phyloP scores from a whole-genome alignment of 1,140 invertebrate species.

The Nautilus pompilius region DNA sequence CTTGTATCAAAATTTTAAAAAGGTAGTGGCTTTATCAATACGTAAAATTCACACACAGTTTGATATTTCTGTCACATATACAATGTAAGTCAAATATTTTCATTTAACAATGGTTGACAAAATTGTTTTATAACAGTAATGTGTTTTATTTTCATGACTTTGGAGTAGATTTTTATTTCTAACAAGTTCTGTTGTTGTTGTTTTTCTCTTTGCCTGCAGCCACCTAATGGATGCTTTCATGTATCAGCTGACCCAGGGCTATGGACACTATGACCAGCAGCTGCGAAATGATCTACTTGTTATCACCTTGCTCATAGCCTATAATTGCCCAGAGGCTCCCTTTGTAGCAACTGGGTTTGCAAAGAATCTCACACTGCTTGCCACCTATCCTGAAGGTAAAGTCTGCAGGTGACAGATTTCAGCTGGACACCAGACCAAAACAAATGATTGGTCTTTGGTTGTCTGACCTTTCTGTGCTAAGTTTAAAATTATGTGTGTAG shows the following conservation, averaged over 20 bases:
- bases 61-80: too few relatives aligned
- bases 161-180: too few relatives aligned
- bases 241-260: conserved; percentile 49
- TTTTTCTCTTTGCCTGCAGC: conserved; percentile 26
- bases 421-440: neutral
- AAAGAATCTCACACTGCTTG: conserved; percentile 52
- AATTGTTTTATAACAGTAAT: too few relatives aligned
- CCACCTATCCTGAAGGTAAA: conserved; percentile 55
- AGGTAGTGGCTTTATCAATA: too few relatives aligned
- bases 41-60: too few relatives aligned
- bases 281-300: conserved; percentile 55
- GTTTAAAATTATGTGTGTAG: neutral
- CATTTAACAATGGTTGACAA: too few relatives aligned
- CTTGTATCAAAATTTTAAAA: too few relatives aligned
- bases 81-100: too few relatives aligned
- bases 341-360: conserved; percentile 56
- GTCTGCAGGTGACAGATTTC: too few relatives aligned
- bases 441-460: neutral
- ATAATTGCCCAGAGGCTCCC: conserved; percentile 43
- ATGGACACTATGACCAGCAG: conserved; percentile 53
- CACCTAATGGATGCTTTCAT: conserved; percentile 54
- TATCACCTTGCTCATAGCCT: conserved; percentile 41
- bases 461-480: neutral
- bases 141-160: too few relatives aligned
- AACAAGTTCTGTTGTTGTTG: neutral